Evolutionary conservation across 1,140 invertebrate genomes (phyloP), one percentile per base, ranked within the genome.

Genomic region (Anadara kagoshimensis): DNA sequence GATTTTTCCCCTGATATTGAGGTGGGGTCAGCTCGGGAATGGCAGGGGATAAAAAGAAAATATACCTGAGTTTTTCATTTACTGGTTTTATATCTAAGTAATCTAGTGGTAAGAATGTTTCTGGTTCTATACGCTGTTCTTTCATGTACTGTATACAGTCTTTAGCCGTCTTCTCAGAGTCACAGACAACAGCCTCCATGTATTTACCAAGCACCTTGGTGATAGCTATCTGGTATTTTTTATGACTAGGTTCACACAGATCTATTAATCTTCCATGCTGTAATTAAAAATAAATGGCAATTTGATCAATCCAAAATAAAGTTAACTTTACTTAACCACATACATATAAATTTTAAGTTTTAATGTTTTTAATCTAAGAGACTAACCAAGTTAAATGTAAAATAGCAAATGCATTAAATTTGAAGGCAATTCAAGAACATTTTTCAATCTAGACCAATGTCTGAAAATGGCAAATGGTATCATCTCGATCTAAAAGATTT

Each of bases 141-240:
- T 99, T 99, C 59, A 99, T 91, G 86, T 99, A 99, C 88, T 97
- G 95, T 85, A 99, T 99, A 85, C 98, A 99, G 76, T 96, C 93
- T 44, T 97, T 92, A 3, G 97, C 98, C 0, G 98, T 99, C 90
- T 98, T 97, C 90, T 99, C 97, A 0, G 96, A 97, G 90, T 99
- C 98, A 44, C 99, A 98, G 22, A 99, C 98, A 87, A 99, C 99
- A 43, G 97, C 97, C 87, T 99, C 98, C 97, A 99, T 99, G 88
- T 98, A 98, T 90, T 98, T 98, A 26, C 97, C 98, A 73, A 99
- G 92, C 26, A 91, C 97, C 91, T 99, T 99, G 0, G 98, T 99
- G 85, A 99, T 97, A 12, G 98, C 97, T 49, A 99, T 98, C 75
- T 90, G 98, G 82, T 92, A 93, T 36, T 96, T 93, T 90, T 99